Evolutionary conservation across 2,888 invertebrate species (phyloP), one percentile per base, ranked within the genome.

Genomic region (Tiliacea citrago): DNA sequence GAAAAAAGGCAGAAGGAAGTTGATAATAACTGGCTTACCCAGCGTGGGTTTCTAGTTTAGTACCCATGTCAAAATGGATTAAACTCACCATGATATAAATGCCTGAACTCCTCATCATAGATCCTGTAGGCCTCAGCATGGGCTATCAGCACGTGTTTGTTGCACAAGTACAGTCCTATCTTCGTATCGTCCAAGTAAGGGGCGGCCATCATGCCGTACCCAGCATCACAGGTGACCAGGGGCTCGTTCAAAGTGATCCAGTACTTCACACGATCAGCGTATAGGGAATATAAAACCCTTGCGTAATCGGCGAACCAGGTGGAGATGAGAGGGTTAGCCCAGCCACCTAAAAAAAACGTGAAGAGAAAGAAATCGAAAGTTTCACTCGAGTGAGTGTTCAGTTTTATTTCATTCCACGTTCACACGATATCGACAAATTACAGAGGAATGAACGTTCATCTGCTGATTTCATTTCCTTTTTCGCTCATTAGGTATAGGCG

Each of bases 241-340:
- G 73, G 73, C 39, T 98, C 98, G 90, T 98, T 98, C 60, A 98
- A 94, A 0, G 98, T 98, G 0, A 97, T 96, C 98, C 98, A 98
- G 57, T 95, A 91, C 88, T 95, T 97, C 1, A 98, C 97, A 58
- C 97, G 95, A 82, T 97, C 96, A 0, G 97, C 97, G 79, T 95
- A 97, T 77, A 97, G 93, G 10, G 94, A 92, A 86, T 96, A 97
- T 3, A 96, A 89, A 1, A 97, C 84, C 35, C 95, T 93, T 0
- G 97, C 97, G 86, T 97, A 97, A 83, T 97, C 97, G 53, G 91
- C 94, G 85, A 97, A 97, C 89, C 97, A 94, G 16, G 97, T 96
- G 35, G 96, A 94, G 3, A 97, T 96, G 73, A 96, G 92, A 0
- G 97, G 96, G 89, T 97, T 97, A 0, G 96, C 92, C 97, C 97